Evolutionary conservation across 2,888 invertebrate species (phyloP).

Genomic region (Pyrocoelia pectoralis): DNA sequence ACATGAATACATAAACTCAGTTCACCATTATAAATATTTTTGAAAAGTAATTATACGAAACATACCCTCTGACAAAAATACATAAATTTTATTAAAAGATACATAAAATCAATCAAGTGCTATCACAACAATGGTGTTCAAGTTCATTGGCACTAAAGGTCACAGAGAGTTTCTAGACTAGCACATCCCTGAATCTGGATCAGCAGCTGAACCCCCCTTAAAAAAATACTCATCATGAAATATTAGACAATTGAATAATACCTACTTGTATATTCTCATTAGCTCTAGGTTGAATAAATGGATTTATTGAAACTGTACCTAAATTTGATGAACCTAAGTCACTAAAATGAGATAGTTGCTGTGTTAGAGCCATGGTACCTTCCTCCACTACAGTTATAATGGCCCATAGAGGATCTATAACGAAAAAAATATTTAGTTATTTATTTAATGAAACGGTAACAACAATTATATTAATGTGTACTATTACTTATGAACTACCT

Average conservation of each 20-base stretch:
- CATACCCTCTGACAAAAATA: slow-evolving; percentile 24
- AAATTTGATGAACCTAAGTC: slow-evolving; percentile 58
- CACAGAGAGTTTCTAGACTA: slow-evolving; percentile 34
- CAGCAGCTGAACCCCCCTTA: slow-evolving; percentile 37
- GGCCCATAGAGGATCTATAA: slow-evolving; percentile 82
- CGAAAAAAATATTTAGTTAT: not conserved
- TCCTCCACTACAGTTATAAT: slow-evolving; percentile 83
- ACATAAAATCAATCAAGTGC: slow-evolving; percentile 29
- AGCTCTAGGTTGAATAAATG: slow-evolving; percentile 41
- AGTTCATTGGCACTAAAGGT: slow-evolving; percentile 40
- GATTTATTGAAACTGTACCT: slow-evolving; percentile 39
- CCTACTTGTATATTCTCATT: slow-evolving; percentile 33
- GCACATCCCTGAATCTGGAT: slow-evolving; percentile 45
- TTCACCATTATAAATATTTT: slow-evolving; percentile 1
- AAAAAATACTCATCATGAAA: slow-evolving; percentile 6
- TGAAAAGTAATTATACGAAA: slow-evolving; percentile 11
- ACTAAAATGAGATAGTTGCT: slow-evolving; percentile 73
- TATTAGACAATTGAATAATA: not conserved
- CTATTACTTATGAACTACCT: too few relatives aligned
- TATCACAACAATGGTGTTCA: slow-evolving; percentile 37
- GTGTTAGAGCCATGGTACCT: slow-evolving; percentile 81
- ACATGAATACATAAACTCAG: not conserved
- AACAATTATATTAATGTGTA: too few relatives aligned
- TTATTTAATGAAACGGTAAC: too few relatives aligned
- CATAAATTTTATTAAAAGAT: slow-evolving; percentile 16